Evolutionary conservation across 1,140 invertebrate species (phyloP).

Genomic region (Adoxophyes honmai): DNA sequence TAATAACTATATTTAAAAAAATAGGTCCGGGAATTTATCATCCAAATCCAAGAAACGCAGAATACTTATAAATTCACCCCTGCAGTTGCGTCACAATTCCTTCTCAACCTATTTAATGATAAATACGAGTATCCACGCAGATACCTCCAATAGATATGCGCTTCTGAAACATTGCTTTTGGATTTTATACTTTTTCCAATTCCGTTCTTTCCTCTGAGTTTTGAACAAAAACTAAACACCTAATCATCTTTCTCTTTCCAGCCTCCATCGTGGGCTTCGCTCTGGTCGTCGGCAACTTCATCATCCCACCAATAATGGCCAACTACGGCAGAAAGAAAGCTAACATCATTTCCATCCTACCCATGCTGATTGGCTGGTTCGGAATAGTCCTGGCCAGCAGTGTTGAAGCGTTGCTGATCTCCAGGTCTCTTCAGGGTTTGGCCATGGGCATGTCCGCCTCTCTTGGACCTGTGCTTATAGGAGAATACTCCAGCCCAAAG

Average conservation of each 20-base stretch:
- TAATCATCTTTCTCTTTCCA: conserved; percentile 31
- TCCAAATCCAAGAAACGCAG: too few species aligned
- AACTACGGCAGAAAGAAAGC: conserved; percentile 36
- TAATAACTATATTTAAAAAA: too few species aligned
- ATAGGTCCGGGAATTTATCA: too few species aligned
- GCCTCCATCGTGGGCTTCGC: conserved; percentile 41
- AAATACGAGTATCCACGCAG: too few species aligned
- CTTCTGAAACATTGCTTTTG: too few species aligned
- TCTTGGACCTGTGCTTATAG: conserved; percentile 37
- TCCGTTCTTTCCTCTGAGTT: too few species aligned
- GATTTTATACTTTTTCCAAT: too few species aligned
- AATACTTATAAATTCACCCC: too few species aligned
- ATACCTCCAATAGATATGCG: too few species aligned
- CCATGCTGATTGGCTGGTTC: conserved; percentile 37
- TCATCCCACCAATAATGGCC: conserved; percentile 36
- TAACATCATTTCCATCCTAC: conserved; percentile 31
- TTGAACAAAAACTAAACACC: too few species aligned
- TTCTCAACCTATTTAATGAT: too few species aligned
- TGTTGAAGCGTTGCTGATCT: conserved; percentile 26
- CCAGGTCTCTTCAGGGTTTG: conserved; percentile 39
- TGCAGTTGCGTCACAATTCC: too few species aligned
- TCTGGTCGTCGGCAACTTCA: conserved; percentile 34
- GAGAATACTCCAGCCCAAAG: conserved; percentile 42
- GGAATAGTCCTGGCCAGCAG: conserved; percentile 27
- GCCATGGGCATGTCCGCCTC: conserved; percentile 35